Base-by-base conservation (phyloP, 2,888 invertebrate species). In the Zaprionus lineosus region DNA sequence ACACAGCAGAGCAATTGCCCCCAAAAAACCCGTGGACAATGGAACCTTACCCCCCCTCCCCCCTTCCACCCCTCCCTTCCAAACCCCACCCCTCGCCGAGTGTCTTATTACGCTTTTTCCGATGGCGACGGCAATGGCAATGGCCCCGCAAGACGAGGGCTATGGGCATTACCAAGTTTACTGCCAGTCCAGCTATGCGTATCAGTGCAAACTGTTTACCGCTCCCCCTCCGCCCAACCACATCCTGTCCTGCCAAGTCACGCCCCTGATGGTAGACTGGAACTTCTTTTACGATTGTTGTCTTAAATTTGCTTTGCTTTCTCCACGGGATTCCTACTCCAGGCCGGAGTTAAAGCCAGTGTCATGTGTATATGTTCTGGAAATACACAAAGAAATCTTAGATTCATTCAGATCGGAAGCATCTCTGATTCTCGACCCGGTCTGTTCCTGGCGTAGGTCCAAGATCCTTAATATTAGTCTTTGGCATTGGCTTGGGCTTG, bases 371-470 rank as follows among this genome's bases (percentile, higher is more conserved):
- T 59, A 81, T 78, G 70, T 62, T 67, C 43, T 40, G 59, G 29
- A 62, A 84, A 81, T 76, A 65, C 62, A 84, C 64, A 65, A 67
- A 73, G 68, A 63, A n/a, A n/a, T n/a, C n/a, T 57, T 48, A 70
- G 51, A 48, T 65, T 55, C 69, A 52, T 51, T 21, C 58, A 60
- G 51, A 37, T 55, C n/a, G n/a, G n/a, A n/a, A n/a, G n/a, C n/a
- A n/a, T n/a, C n/a, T n/a, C n/a, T n/a, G n/a, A n/a, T n/a, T n/a
- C n/a, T n/a, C n/a, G n/a, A n/a, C n/a, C n/a, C n/a, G n/a, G n/a
- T n/a, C n/a, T n/a, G n/a, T n/a, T n/a, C n/a, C n/a, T n/a, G n/a
- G n/a, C n/a, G n/a, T n/a, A n/a, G n/a, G n/a, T n/a, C n/a, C n/a
- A n/a, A n/a, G n/a, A n/a, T n/a, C n/a, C n/a, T n/a, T n/a, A n/a